Conservation (phyloP, 2,113 vertebrate genomes). For the Globicephala melas region DNA sequence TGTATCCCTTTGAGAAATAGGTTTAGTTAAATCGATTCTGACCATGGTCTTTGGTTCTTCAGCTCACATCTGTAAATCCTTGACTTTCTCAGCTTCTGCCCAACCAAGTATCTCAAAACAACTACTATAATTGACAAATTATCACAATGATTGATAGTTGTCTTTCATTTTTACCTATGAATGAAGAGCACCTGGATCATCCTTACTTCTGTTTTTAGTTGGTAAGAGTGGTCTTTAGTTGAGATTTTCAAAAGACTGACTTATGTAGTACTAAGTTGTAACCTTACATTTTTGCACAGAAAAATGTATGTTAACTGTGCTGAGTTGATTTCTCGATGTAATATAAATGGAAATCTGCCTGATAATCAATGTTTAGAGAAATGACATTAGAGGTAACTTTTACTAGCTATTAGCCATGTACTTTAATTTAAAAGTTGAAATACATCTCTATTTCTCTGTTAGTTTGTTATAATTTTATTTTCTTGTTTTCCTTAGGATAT, state of each 20-base stretch:
- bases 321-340: background rate
- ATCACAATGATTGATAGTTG: background rate
- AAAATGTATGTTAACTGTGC: background rate
- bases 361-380: constrained; percentile 9
- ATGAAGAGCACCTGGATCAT: background rate
- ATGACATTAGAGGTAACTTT: background rate
- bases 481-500: constrained; percentile 88
- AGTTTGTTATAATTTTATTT: constrained; percentile 51
- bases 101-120: background rate
- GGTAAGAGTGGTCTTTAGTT: background rate
- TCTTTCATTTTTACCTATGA: constrained; percentile 9
- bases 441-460: background rate
- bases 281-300: background rate
- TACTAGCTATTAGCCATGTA: background rate
- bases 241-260: background rate
- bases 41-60: background rate
- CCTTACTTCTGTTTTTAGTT: constrained; percentile 2
- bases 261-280: constrained; percentile 3
- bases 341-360: background rate
- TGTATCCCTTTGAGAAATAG: constrained; percentile 18
- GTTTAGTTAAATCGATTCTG: background rate
- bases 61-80: background rate
- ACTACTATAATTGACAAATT: background rate
- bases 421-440: constrained; percentile 39
- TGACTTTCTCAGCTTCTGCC: background rate